Conservation (phyloP, 2,113 vertebrate species). For the Galeopterus variegatus region DNA sequence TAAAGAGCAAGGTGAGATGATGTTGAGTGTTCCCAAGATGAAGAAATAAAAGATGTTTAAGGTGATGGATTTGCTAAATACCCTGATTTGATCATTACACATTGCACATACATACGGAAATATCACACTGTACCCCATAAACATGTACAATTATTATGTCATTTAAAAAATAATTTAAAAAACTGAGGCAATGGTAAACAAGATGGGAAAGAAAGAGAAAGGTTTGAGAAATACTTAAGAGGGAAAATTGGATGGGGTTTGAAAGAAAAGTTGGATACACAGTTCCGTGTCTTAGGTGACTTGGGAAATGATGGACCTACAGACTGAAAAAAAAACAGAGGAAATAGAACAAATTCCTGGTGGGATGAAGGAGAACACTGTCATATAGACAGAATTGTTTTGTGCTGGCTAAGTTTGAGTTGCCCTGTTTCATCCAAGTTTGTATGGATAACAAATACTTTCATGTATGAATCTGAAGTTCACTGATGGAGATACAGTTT, state of each 20-base stretch:
- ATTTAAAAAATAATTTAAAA: too few relatives aligned
- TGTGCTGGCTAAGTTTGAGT: neutral
- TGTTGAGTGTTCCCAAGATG: too few relatives aligned
- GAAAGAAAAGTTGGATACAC: neutral
- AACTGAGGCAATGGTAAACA: neutral
- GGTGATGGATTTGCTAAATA: too few relatives aligned
- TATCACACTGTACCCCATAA: too few relatives aligned
- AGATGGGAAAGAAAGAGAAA: neutral
- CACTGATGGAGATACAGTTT: neutral
- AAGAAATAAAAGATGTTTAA: too few relatives aligned
- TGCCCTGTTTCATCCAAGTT: neutral
- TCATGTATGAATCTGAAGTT: neutral
- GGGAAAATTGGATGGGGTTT: neutral
- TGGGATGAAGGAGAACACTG: neutral
- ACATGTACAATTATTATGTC: too few relatives aligned
- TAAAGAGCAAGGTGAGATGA: too few relatives aligned
- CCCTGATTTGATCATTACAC: too few relatives aligned
- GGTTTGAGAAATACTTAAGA: neutral
- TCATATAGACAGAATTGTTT: neutral
- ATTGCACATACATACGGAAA: too few relatives aligned
- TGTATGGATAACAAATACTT: neutral
- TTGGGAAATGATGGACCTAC: fast-evolving
- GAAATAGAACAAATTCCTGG: neutral
- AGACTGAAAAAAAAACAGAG: neutral
- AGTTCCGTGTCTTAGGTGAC: neutral